Evolutionary conservation across 2,888 invertebrate genomes (phyloP), one percentile per base, ranked within the genome.

Genomic region (Gymnosoma rotundatum): DNA sequence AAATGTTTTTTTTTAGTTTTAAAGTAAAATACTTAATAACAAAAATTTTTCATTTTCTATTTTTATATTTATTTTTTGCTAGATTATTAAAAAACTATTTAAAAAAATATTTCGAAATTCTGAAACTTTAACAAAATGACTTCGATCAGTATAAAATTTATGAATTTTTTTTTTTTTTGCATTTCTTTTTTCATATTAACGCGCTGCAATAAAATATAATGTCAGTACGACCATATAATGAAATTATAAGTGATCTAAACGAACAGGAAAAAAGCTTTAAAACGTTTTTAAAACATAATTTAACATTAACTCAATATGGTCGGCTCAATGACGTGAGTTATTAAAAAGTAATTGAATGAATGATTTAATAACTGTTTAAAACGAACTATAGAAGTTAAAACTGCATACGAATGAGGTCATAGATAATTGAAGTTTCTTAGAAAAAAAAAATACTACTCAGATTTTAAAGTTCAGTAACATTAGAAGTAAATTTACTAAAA

Each of bases 221-320:
- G n/a, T 42, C 42, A 74, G 16, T 54, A 52, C 20, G 25, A 25
- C 1, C n/a, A 14, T 50, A 69, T 32, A 63, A 67, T 74, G 56
- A 12, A 32, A 42, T 58, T 32, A 20, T 14, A 52, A 64, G 21
- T 50, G n/a, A 70, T 38, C 25, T 38, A 66, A 52, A 63, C 18
- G 42, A 60, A 73, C 64, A 72, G 78, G 66, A 70, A 64, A 76
- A 52, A 20, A 52, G n/a, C n/a, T 45, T 64, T 66, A 76, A 75
- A 75, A 70, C 75, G 81, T 64, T 50, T 75, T 70, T 58, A 25
- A 75, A 64, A 38, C 63, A 70, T 75, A 79, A 79, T 73, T 79
- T 58, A 73, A 38, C 60, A 18, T 52, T 3, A 61, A 61, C 38
- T 32, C 42, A 61, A 18, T 20, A 12, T n/a, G 60, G n/a, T 36